Evolutionary conservation across 2,888 invertebrate genomes (phyloP), one percentile per base, ranked within the genome.

Genomic region (Stenichneumon culpator): DNA sequence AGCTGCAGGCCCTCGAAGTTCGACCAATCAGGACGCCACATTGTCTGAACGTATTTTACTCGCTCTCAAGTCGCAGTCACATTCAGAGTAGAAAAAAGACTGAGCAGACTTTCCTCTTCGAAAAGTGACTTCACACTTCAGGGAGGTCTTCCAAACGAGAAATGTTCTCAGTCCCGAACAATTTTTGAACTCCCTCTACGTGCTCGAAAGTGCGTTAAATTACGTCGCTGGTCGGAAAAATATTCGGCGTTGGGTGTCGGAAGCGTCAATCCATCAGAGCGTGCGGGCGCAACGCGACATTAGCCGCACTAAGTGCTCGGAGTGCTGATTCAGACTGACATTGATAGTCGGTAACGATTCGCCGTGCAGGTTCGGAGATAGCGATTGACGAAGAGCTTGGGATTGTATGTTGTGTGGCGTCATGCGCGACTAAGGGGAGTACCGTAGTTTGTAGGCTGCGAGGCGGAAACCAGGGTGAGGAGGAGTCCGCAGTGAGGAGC

Each of bases 321-420:
- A 88, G 87, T 89, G 90, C 90, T 91, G 91, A 91, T 90, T 91
- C 90, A 89, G 89, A 88, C 88, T 89, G 89, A 89, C 90, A 87
- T 88, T 89, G 88, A 90, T 89, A 86, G 87, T 70, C 86, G 44
- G 87, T 88, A 85, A 67, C 67, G 50, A 16, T 75, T 75, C 19
- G 14, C 47, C 5, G 67, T 36, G 36, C 36, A 28, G 50, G 14
- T 32, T 14, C 28, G 7, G 5, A 63, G 60, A 63, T 47, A 3
- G 32, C 63, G 47, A 68, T 28, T 36, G 47, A 6, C 60, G 22
- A 14, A 36, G 25, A 39, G 63, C 63, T 67, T 14, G 54, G 63
- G n/a, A 67, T 54, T 67, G 50, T 25, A 54, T 67, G 77, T 72
- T 65, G 39, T 52, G 52, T 63, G 28, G 67, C 70, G 36, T 72